Evolutionary conservation across 2,888 invertebrate species (phyloP).

Genomic region (Sinohyriopsis cumingii): DNA sequence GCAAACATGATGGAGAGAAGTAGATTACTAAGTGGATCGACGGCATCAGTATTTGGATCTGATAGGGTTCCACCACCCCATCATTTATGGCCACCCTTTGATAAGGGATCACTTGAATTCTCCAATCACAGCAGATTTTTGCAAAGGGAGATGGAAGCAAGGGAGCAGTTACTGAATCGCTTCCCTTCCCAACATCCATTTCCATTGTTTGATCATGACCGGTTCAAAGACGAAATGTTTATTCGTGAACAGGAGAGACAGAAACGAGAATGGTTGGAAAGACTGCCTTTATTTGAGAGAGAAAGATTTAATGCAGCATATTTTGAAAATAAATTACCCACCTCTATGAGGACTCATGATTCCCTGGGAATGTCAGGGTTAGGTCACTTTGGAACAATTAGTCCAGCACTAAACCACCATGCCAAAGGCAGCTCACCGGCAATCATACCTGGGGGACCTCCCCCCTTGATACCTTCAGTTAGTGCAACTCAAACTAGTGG

Average conservation of each 20-base stretch:
- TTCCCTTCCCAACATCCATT: constrained; percentile 34
- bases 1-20: constrained; percentile 50
- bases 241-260: constrained; percentile 47
- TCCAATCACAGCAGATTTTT: constrained; percentile 46
- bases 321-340: constrained; percentile 42
- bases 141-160: constrained; percentile 46
- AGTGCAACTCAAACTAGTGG: constrained; percentile 47
- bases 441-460: constrained; percentile 56
- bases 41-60: constrained; percentile 35
- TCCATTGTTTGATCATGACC: constrained; percentile 50
- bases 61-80: constrained; percentile 49
- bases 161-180: constrained; percentile 51
- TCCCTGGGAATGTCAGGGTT: constrained; percentile 26
- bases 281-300: constrained; percentile 50
- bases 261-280: constrained; percentile 51
- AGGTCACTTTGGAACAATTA: constrained; percentile 46
- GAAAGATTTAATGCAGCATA: constrained; percentile 40
- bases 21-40: constrained; percentile 49
- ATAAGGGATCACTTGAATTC: constrained; percentile 47
- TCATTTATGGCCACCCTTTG: constrained; percentile 59
- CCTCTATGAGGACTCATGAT: constrained; percentile 37
- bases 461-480: constrained; percentile 62
- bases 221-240: constrained; percentile 54
- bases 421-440: constrained; percentile 58
- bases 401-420: constrained; percentile 54